A percentile compares a stretch with the other conserved stretches of the same genome.
Evolutionary conservation across 1,140 invertebrate species (phyloP).

Genomic region (Drosophila azteca): DNA sequence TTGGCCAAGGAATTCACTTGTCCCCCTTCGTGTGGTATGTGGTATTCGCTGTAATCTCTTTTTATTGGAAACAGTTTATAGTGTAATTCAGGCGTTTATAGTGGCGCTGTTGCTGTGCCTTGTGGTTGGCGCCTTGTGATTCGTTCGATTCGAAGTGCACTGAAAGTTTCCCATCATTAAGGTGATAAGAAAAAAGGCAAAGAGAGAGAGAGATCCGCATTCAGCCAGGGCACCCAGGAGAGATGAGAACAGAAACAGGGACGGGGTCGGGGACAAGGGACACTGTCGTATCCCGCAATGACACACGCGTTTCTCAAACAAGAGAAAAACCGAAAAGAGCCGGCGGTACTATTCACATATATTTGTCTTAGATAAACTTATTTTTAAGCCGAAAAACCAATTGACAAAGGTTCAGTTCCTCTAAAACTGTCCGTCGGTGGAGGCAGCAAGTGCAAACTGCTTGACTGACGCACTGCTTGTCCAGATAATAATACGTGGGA

Average conservation of each 20-base stretch:
- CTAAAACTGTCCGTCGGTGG: conserved; percentile 31
- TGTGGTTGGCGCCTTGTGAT: too few relatives aligned
- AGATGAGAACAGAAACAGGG: too few relatives aligned
- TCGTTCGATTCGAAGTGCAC: not conserved
- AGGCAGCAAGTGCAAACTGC: not conserved
- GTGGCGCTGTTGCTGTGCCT: conserved; percentile 1
- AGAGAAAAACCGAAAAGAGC: not conserved
- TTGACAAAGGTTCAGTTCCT: conserved; percentile 14
- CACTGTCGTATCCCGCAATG: not conserved
- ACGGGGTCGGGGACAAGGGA: too few relatives aligned
- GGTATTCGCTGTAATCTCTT: conserved; percentile 40
- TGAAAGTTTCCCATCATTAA: conserved; percentile 4
- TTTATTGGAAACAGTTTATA: conserved; percentile 13
- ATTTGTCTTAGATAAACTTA: conserved; percentile 3
- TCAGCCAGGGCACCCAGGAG: too few relatives aligned
- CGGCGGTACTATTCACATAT: not conserved
- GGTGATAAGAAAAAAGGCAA: conserved; percentile 1
- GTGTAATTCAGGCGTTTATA: conserved; percentile 8
- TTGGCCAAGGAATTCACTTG: conserved; percentile 49
- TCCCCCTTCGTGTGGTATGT: conserved; percentile 7
- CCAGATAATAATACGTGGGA: conserved; percentile 61
- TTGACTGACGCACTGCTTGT: conserved; percentile 18
- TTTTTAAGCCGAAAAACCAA: conserved; percentile 18
- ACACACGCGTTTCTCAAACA: not conserved
- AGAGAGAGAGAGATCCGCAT: too few relatives aligned